Conservation (phyloP, 2,888 invertebrate genomes). For the Gortyna flavago region DNA sequence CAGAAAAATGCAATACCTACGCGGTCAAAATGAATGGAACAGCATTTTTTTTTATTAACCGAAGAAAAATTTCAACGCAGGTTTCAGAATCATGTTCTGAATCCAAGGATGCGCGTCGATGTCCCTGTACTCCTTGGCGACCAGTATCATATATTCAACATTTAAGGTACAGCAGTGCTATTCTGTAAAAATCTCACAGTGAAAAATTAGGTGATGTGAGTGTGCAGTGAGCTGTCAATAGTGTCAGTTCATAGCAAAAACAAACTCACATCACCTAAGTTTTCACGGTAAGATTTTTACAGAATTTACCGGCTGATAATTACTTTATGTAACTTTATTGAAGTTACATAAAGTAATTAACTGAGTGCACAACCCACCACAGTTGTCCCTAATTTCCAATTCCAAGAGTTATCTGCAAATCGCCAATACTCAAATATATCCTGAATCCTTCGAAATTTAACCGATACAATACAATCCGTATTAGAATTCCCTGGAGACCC, state of each 20-base stretch:
- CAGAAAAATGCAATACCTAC: no score
- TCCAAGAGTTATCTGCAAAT: conserved; percentile 17
- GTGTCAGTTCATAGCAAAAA: no score
- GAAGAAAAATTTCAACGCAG: no score
- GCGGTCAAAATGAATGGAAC: neutral
- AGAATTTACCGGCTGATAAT: no score
- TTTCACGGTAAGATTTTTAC: no score
- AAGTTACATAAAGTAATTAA: conserved; percentile 28
- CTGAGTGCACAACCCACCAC: neutral
- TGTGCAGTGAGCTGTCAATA: no score
- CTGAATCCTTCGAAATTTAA: conserved; percentile 30
- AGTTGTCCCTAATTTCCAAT: conserved; percentile 22
- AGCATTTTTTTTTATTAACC: neutral
- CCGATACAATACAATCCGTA: conserved; percentile 35
- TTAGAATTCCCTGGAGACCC: conserved; percentile 30
- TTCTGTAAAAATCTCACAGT: no score
- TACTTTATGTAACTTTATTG: no score
- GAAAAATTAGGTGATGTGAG: no score
- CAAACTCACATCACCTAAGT: no score
- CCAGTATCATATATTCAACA: neutral
- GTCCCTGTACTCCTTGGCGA: neutral
- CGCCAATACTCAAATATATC: conserved; percentile 30
- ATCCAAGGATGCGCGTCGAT: neutral
- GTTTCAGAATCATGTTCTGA: neutral
- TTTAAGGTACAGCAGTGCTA: neutral